Conservation (phyloP, 2,113 vertebrate genomes). For the Chlorodrepanis virens region DNA sequence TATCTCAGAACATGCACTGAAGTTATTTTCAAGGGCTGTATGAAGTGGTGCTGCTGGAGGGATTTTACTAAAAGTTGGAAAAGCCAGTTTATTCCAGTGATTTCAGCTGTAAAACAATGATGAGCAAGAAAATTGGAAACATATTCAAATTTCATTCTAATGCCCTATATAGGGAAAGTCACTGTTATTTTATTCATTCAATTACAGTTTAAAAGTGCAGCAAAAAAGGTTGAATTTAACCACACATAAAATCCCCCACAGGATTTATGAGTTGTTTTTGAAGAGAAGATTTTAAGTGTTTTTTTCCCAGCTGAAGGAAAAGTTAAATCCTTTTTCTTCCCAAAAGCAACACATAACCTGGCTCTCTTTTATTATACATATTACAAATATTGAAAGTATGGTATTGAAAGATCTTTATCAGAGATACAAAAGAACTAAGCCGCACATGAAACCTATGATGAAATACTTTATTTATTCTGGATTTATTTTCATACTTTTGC, state of each 20-base stretch:
- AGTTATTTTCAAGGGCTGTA: conserved; percentile 1
- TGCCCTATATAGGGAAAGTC: background rate
- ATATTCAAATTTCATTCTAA: conserved; percentile 11
- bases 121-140: conserved; percentile 20
- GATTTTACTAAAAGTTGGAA: conserved; percentile 30
- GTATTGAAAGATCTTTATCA: background rate
- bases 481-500: background rate
- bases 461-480: background rate
- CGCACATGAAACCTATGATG: background rate
- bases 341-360: background rate
- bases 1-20: background rate
- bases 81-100: background rate
- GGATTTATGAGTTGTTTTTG: background rate
- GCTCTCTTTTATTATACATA: background rate
- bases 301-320: background rate
- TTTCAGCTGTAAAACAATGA: conserved; percentile 36
- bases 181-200: conserved; percentile 10
- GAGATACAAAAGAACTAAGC: background rate
- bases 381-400: background rate
- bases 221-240: background rate
- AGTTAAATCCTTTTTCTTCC: background rate
- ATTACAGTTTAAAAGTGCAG: background rate
- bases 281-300: background rate
- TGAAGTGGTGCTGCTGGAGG: background rate
- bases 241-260: background rate